Base-by-base conservation (phyloP, 2,888 invertebrate genomes). In the Erebia epiphron region DNA sequence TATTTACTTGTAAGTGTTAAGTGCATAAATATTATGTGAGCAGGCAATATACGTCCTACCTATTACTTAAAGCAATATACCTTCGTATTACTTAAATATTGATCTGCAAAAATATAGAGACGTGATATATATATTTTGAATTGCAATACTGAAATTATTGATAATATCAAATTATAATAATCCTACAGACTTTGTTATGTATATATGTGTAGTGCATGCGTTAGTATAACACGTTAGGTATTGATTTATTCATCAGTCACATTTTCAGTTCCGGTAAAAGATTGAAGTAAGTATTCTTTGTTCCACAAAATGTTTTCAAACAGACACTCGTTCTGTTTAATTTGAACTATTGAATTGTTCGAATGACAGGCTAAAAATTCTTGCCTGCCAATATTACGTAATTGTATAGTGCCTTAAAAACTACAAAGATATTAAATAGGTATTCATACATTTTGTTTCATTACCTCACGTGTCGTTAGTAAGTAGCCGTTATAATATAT, bases 241-340 rank as follows among this genome's bases (percentile, higher is more conserved):
- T 62, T 21, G 62, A 62, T 62, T 62, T 61, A 14, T 49, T 62
- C 62, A 21, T 49, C 14, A 21, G 46, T 49, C 46, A 62, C 21
- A 49, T 62, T 62, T 62, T 49, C 18, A 21, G 61, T 61, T 61
- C 16, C 58, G 18, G 14, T 14, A 60, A 4, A 10, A 21, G 16
- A 52, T 52, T 26, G 9, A 35, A 46, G 26, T 66, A 35, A 46
- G 26, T 66, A 14, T 60, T 54, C 43, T 62, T 62, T 62, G 62
- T 62, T 49, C 14, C 14, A 21, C 13, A 13, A 4, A 16, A 21
- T 46, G 16, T 43, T 43, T 3, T 8, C 43, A 14, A 14, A 21
- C 49, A 43, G 61, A 62, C 49, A 18, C 14, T 21, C 8, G 9
- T 14, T 21, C 1, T 49, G 49, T 14, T 13, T 16, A 8, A 49